phyloP scores from a whole-genome alignment of 2,888 invertebrate genomes.

The Chrysodeixis includens region DNA sequence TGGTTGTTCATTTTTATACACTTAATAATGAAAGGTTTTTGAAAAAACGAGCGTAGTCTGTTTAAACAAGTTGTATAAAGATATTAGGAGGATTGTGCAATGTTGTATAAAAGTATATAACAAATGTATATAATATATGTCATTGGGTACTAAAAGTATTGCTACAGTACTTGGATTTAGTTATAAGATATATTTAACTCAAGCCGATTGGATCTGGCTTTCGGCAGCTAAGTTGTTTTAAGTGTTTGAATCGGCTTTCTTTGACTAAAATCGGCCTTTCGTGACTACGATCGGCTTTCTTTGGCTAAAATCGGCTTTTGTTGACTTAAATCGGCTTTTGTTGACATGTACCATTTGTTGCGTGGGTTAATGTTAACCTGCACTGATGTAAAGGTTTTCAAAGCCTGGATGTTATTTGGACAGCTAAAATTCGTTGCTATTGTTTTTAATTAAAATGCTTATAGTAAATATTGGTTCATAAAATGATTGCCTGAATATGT shows the following conservation, averaged over 20 bases:
- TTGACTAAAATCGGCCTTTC: neutral
- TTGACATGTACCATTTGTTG: neutral
- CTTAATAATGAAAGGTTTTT: no score
- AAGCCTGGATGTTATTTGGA: neutral
- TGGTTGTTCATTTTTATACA: no score
- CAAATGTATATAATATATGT: conserved; percentile 34
- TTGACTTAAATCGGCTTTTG: neutral
- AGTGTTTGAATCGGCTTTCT: neutral
- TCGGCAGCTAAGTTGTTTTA: conserved; percentile 18
- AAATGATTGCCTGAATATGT: neutral
- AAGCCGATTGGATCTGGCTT: conserved; percentile 12
- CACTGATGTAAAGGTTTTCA: neutral
- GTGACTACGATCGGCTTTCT: neutral
- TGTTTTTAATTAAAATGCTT: conserved; percentile 16
- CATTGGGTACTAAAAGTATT: conserved; percentile 62
- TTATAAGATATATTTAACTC: conserved; percentile 21
- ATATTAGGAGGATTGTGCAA: conserved; percentile 61
- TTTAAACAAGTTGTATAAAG: conserved; percentile 16
- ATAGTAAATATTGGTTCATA: conserved; percentile 8
- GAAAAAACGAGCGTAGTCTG: neutral
- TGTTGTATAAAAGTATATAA: conserved; percentile 40
- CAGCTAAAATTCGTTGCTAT: conserved; percentile 13
- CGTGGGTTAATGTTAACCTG: neutral
- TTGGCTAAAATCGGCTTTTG: neutral
- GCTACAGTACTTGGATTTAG: conserved; percentile 42